Evolutionary conservation across 2,888 invertebrate genomes (phyloP).

Genomic region (Polyommatus icarus): DNA sequence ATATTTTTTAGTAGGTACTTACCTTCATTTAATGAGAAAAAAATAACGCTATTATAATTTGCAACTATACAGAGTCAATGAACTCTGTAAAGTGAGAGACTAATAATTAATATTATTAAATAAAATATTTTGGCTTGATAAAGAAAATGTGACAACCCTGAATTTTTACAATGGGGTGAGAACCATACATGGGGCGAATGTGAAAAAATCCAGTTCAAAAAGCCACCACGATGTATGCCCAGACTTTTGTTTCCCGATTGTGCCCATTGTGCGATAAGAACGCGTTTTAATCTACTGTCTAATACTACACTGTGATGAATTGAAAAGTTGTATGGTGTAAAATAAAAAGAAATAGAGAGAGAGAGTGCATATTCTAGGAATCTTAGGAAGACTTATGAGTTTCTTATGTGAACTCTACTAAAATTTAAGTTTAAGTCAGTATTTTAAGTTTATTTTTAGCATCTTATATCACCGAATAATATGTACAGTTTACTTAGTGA

Average conservation of each 20-base stretch:
- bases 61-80: no score
- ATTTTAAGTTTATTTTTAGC: no score
- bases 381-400: no score
- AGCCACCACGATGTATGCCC: constrained; percentile 56
- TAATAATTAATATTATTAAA: neutral
- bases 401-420: no score
- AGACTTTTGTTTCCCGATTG: constrained; percentile 50
- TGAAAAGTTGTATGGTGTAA: constrained; percentile 24
- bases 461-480: no score
- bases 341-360: neutral
- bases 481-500: no score
- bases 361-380: no score
- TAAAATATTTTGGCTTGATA: neutral
- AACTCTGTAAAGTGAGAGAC: no score
- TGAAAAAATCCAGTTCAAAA: constrained; percentile 78
- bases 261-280: constrained; percentile 37
- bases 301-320: constrained; percentile 23
- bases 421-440: no score
- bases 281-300: constrained; percentile 28
- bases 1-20: no score
- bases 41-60: no score
- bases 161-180: constrained; percentile 52
- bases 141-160: constrained; percentile 22
- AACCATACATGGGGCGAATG: constrained; percentile 56
- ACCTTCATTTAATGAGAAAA: no score